phyloP scores from a whole-genome alignment of 2,888 invertebrate genomes.

The Taphrorychus bicolor region DNA sequence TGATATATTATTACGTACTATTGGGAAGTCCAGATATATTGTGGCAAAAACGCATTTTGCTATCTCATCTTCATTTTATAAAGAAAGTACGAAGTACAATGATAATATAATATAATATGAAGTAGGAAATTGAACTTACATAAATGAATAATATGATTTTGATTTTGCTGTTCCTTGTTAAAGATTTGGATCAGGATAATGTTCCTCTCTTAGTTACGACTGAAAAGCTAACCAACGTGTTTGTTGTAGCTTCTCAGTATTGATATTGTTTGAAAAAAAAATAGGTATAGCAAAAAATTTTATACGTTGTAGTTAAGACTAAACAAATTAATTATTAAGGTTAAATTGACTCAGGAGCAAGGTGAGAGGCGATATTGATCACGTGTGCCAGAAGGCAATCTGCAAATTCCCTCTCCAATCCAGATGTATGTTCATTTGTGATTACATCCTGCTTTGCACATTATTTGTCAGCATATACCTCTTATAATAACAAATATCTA shows the following conservation, averaged over 20 bases:
- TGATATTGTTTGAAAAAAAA: background rate
- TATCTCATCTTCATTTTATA: background rate
- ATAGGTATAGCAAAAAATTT: background rate
- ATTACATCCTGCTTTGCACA: background rate
- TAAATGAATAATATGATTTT: background rate
- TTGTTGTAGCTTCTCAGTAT: background rate
- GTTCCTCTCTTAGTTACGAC: conserved; percentile 1
- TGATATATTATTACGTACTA: conserved; percentile 2
- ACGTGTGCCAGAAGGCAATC: background rate
- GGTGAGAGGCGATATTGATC: background rate
- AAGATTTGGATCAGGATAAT: background rate
- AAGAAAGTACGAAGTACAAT: background rate
- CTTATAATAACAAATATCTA: background rate
- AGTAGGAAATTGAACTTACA: background rate
- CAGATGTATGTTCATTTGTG: background rate
- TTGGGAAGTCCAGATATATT: background rate
- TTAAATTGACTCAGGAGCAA: conserved; percentile 6
- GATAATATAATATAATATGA: background rate
- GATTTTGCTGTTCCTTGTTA: background rate
- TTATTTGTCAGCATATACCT: background rate
- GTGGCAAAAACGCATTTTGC: background rate
- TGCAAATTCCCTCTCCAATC: background rate
- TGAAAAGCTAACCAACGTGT: background rate
- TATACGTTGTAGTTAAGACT: conserved; percentile 7
- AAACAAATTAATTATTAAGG: conserved; percentile 9